These are phyloP conservation scores for Sarcophaga subvicina DNA, from an alignment of 2,888 invertebrate genomes.

Conservation along the genomic window DNA sequence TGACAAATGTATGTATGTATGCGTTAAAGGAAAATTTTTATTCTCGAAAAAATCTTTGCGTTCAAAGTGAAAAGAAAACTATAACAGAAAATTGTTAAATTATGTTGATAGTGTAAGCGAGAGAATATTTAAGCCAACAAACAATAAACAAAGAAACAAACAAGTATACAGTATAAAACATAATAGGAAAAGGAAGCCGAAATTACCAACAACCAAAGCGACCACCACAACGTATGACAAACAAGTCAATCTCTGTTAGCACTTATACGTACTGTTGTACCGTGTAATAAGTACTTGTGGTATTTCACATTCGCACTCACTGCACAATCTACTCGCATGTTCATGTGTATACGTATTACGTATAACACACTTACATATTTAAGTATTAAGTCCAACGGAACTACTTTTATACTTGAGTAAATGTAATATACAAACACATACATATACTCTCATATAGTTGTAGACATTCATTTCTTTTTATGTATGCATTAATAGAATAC, in stretches of 20 bases:
- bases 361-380: not conserved
- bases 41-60: not conserved
- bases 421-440: not conserved
- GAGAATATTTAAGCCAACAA: not conserved
- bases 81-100: not conserved
- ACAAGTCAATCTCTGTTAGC: slow-evolving; percentile 39
- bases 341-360: not conserved
- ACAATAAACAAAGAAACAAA: not conserved
- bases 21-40: not conserved
- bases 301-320: not conserved
- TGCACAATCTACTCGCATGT: slow-evolving; percentile 8
- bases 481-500: slow-evolving; percentile 54
- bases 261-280: slow-evolving; percentile 62
- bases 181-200: slow-evolving; percentile 4
- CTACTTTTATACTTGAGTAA: not conserved
- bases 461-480: not conserved
- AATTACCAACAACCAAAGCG: not conserved
- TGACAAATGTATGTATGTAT: not conserved
- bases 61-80: not conserved
- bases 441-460: not conserved
- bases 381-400: not conserved
- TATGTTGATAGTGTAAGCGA: not conserved
- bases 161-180: not conserved
- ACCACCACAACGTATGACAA: slow-evolving; percentile 19
- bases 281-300: slow-evolving; percentile 35